Percentiles rank a stretch among this genome's conserved stretches.
phyloP scores from a whole-genome alignment of 2,113 vertebrate genomes.

The Cavia porcellus region DNA sequence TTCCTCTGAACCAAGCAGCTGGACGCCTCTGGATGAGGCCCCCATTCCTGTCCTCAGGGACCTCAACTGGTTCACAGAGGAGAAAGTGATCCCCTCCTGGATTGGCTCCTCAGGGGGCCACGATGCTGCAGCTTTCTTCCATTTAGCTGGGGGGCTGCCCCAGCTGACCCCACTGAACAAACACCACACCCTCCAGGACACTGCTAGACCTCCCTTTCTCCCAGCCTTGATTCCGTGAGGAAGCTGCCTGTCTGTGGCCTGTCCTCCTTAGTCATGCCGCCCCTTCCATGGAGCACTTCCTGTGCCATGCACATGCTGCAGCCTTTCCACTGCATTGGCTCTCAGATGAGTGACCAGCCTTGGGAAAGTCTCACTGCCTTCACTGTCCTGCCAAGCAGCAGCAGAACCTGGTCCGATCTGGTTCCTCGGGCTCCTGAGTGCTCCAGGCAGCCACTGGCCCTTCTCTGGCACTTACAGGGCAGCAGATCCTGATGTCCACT shows the following conservation, averaged over 20 bases:
- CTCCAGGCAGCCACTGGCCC: not conserved
- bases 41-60: rapidly evolving
- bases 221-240: too few relatives aligned
- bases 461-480: not conserved
- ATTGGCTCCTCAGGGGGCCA: not conserved
- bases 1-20: not conserved
- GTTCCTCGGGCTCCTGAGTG: not conserved
- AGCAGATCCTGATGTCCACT: not conserved
- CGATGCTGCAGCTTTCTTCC: not conserved
- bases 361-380: not conserved
- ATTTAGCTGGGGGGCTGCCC: rapidly evolving
- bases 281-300: not conserved
- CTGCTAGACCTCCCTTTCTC: not conserved
- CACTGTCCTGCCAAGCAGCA: not conserved
- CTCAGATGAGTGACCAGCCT: not conserved
- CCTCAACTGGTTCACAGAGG: not conserved
- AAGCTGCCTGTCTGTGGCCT: not conserved
- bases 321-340: not conserved
- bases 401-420: not conserved
- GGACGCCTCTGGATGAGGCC: not conserved
- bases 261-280: rapidly evolving
- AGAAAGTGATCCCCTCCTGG: not conserved
- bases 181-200: not conserved
- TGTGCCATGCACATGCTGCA: not conserved
- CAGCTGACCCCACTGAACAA: not conserved